A percentile compares a stretch with the other conserved stretches of the same genome.
phyloP scores from a whole-genome alignment of 2,113 vertebrate species.

The Pagrus major region DNA sequence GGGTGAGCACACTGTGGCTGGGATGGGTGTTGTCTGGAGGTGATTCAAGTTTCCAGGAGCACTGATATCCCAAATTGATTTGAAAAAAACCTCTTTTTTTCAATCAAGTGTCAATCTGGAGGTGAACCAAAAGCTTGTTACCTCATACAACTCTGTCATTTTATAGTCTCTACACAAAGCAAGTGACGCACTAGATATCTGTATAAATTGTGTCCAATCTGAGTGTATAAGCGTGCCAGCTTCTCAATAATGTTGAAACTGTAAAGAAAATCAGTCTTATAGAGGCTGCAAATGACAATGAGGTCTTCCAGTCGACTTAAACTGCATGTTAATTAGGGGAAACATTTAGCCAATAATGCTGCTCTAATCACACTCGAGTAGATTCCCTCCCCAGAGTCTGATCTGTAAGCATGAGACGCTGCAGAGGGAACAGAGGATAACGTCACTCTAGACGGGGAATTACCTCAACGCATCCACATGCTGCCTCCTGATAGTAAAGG shows the following conservation, averaged over 20 bases:
- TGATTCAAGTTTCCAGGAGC: no score
- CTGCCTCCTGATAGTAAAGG: slow-evolving; percentile 29
- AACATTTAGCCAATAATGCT: slow-evolving; percentile 63
- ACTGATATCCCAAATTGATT: no score
- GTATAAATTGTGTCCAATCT: not conserved
- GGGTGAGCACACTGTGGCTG: no score
- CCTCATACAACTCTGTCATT: not conserved
- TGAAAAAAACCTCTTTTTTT: no score
- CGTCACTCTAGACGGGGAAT: slow-evolving; percentile 30
- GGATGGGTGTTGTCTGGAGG: no score
- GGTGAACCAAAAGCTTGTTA: not conserved
- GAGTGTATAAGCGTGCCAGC: not conserved
- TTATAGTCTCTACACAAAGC: not conserved
- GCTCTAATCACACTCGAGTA: slow-evolving; percentile 63
- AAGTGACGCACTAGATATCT: not conserved
- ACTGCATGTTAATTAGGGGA: slow-evolving; percentile 67
- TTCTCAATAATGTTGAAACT: not conserved
- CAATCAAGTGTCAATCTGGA: slow-evolving; percentile 1
- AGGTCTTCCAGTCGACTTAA: slow-evolving; percentile 32
- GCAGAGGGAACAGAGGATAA: slow-evolving; percentile 8
- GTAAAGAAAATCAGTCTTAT: slow-evolving; percentile 4
- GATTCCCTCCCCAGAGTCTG: slow-evolving; percentile 55
- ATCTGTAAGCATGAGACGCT: slow-evolving; percentile 33
- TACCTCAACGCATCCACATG: slow-evolving; percentile 2
- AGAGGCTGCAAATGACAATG: slow-evolving; percentile 33